Base-by-base conservation (phyloP, 1,140 invertebrate genomes). In the Camponotus floridanus region DNA sequence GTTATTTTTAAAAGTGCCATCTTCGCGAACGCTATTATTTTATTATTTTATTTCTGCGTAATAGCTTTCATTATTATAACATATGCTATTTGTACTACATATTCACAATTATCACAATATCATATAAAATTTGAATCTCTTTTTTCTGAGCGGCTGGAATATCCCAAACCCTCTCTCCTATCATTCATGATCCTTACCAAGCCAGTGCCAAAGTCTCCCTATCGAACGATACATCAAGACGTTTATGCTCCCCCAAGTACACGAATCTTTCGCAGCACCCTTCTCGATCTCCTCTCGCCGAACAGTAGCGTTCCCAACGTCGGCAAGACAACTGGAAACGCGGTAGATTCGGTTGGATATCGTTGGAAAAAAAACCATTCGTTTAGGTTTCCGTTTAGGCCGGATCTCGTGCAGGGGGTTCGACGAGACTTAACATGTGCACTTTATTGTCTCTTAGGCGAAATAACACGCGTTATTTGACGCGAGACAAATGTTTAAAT, bases 381-480 rank as follows among this genome's bases (percentile, higher is more conserved):
- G 87, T 21, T 86, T 76, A 48, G 55, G 57, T 48, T 67, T 48
- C 33, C n/a, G n/a, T n/a, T n/a, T 59, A 42, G 26, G 45, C 15
- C 3, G 45, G 31, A 18, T 26, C 36, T 33, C n/a, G 62, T 13
- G 62, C 33, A 13, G 31, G 18, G 26, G 76, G 61, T 33, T 59
- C 42, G 42, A 33, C 74, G 88, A 76, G 87, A 87, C 70, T 92
- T 91, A 90, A 91, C 91, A 89, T 87, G 91, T 91, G 91, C 87
- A 79, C 68, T 92, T 92, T 92, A 92, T 92, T 88, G 91, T 90
- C 90, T 89, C 85, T 92, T 88, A 87, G 87, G 67, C 67, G 76
- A 85, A 92, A 91, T 92, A 92, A 91, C 90, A 92, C 91, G 91
- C 91, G 85, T 92, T 92, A 92, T 92, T 92, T 92, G 91, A 85